Evolutionary conservation across 2,797 vertebrate species (phyloP), one percentile per base, ranked within the genome.

Genomic region (Scomberomorus guttatus): DNA sequence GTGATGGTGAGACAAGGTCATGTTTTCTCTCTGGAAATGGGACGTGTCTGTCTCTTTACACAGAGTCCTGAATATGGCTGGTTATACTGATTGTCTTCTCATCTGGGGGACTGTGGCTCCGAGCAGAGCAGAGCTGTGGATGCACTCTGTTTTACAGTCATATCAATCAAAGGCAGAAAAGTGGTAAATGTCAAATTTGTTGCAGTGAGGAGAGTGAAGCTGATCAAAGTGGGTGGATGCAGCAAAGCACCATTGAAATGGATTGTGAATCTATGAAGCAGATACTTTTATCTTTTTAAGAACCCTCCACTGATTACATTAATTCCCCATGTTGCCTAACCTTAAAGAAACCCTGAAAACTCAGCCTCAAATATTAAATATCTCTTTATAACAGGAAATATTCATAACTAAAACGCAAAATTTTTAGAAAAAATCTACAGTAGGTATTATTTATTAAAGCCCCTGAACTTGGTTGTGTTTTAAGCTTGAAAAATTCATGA

Each of bases 1-100:
- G 77, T n/a, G 66, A 81, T 68, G 72, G 83, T 17, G 11, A 78
- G 81, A 81, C 90, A 90, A 86, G 86, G 89, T 92, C 76, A 29
- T 72, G 75, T 84, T 87, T 89, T 86, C 60, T 67, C 29, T 70
- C 50, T 14, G 6, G 61, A 62, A 72, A 80, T 44, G 32, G 69
- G 59, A 70, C 3, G 4, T 51, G 32, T 72, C 58, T 79, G 75
- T 82, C 72, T 84, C 71, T 81, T 69, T 80, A 57, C 72, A 70
- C 58, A 77, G 70, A 74, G 46, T 69, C 61, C 50, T 13, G 39
- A 59, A 72, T 55, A 42, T 6, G 51, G 50, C 44, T 4, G 20
- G 12, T 57, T 64, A 18, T 39, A 39, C 67, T 13, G 84, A 81
- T 86, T 63, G 57, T 61, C 72, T 69, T 76, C 66, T 85, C 54